phyloP scores from a whole-genome alignment of 2,888 invertebrate genomes.

The Anodontia alba region DNA sequence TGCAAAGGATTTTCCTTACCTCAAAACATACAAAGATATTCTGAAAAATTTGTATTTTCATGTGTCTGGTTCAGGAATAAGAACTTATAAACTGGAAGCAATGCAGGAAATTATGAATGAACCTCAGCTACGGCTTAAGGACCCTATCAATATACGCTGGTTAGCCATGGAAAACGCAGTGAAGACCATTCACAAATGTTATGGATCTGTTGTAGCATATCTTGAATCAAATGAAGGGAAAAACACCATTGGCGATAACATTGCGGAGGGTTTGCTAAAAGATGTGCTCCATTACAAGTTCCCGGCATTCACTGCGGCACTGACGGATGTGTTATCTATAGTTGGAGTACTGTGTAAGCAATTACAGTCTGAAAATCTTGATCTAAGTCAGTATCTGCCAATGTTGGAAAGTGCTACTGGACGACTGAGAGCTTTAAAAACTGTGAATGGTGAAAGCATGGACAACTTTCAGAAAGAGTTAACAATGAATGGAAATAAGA shows the following conservation, averaged over 20 bases:
- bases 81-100: conserved; percentile 7
- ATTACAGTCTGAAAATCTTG: conserved; percentile 20
- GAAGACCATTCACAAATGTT: conserved; percentile 21
- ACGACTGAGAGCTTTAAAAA: background rate
- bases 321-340: background rate
- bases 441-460: background rate
- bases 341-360: conserved; percentile 9
- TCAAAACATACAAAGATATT: background rate
- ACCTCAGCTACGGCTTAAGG: conserved; percentile 22
- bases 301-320: conserved; percentile 26
- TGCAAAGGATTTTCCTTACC: background rate
- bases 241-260: conserved; percentile 17
- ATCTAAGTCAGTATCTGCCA: conserved; percentile 20
- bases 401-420: background rate
- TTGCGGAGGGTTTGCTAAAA: conserved; percentile 24
- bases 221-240: conserved; percentile 25
- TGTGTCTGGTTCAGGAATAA: background rate
- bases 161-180: conserved; percentile 25
- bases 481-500: background rate
- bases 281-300: conserved; percentile 31
- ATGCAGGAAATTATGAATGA: conserved; percentile 33
- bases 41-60: conserved; percentile 6
- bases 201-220: conserved; percentile 25
- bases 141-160: conserved; percentile 30
- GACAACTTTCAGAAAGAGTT: background rate